phyloP scores from a whole-genome alignment of 2,888 invertebrate species.

The Scaptomyza cyrtandrae region DNA sequence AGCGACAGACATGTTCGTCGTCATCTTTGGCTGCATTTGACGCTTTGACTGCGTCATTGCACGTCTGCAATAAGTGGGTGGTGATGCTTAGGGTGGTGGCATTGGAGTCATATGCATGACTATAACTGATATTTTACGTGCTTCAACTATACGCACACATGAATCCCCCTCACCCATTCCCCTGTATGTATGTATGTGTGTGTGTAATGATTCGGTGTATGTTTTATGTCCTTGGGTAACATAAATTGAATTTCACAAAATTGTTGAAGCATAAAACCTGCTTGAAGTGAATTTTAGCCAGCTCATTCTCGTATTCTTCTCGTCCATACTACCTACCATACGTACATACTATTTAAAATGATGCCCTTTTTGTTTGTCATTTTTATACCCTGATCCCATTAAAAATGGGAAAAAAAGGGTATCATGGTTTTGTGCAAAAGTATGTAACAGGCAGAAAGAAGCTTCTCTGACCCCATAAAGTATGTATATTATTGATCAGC shows the following conservation, averaged over 20 bases:
- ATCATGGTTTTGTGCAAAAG: too few species aligned
- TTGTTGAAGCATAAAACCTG: constrained; percentile 83
- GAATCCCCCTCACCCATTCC: not conserved
- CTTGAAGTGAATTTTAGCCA: constrained; percentile 81
- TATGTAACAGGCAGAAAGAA: too few species aligned
- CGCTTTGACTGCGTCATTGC: constrained; percentile 74
- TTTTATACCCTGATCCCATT: too few species aligned
- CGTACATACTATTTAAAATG: constrained; percentile 63
- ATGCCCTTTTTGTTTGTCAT: constrained; percentile 76
- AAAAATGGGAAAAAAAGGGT: too few species aligned
- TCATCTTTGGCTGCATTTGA: constrained; percentile 66
- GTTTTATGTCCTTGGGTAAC: constrained; percentile 79
- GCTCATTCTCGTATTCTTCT: constrained; percentile 64
- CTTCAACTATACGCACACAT: constrained; percentile 47
- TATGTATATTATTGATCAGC: too few species aligned
- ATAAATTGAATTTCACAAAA: constrained; percentile 84
- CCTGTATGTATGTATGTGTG: constrained; percentile 22
- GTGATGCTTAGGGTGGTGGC: not conserved
- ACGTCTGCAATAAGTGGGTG: constrained; percentile 51
- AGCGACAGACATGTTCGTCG: constrained; percentile 17
- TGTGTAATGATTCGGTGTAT: constrained; percentile 77
- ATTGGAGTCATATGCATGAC: constrained; percentile 47
- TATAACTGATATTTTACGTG: constrained; percentile 79
- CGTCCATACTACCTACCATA: not conserved
- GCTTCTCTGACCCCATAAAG: too few species aligned